Base-by-base conservation (phyloP, 1,140 invertebrate species). In the Drosophila dunni region DNA sequence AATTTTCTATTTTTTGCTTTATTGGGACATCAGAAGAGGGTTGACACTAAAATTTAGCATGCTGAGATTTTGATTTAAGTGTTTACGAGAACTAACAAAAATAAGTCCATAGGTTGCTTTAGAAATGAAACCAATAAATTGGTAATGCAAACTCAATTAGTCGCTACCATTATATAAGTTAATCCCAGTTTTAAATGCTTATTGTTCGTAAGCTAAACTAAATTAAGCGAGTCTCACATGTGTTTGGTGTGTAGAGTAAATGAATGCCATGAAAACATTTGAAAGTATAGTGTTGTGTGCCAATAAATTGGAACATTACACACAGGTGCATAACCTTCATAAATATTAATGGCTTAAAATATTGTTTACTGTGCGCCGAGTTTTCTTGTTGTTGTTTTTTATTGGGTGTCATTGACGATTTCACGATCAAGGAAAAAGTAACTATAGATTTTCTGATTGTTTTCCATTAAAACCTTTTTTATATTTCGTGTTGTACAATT, bases 301-400 rank as follows among this genome's bases (percentile, higher is more conserved):
- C 46, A 56, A 66, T 80, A 61, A 83, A 79, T 83, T 68, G 69
- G 20, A 81, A 64, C 45, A 70, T 44, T 61, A 29, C 20, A 61
- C 67, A 62, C 66, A 50, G 42, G 53, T 56, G 53, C 42, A 36
- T 54, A 70, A 79, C 83, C 83, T 89, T 88, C 84, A 89, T 83
- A 45, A 80, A 89, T 89, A 88, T 89, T 78, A 79, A 89, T 68
- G 62, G 58, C 66, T 60, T 74, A 50, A 48, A 40, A 54, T 34
- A 54, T 64, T 51, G 46, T 48, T 50, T 64, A 10, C 33, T 45
- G 29, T 51, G 67, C 48, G 24, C 42, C 65, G 36, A 15, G 40
- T 64, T 50, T 20, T 20, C 17, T 20, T 20, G 0, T 20, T 20
- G 17, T 20, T 20, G 17, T 20, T 20, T 1, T 20, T 20, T 20